Conservation (phyloP, 2,113 vertebrate species). For the Dinomys branickii region DNA sequence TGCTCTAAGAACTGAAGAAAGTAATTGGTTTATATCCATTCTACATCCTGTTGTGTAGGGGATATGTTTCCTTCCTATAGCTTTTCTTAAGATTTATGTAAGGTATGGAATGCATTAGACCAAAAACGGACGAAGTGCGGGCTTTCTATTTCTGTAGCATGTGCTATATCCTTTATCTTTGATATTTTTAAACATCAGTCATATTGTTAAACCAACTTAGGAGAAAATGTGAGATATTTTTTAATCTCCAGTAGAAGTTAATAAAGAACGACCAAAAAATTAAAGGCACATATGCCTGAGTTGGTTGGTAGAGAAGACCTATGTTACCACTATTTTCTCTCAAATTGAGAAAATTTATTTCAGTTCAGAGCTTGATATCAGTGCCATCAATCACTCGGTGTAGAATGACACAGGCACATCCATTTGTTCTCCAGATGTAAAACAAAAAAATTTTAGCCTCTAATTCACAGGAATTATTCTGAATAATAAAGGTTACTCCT, state of each 20-base stretch:
- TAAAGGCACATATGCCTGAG: neutral
- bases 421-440: constrained; percentile 29
- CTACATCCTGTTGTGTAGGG: neutral
- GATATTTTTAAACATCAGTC: constrained; percentile 30
- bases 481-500: neutral
- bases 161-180: neutral
- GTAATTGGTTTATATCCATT: constrained; percentile 67
- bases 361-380: constrained; percentile 61
- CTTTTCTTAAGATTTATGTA: constrained; percentile 36
- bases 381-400: constrained; percentile 60
- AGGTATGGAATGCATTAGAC: neutral
- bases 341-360: constrained; percentile 70
- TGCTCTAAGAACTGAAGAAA: constrained; percentile 43
- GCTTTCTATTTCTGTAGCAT: neutral
- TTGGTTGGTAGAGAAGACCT: neutral
- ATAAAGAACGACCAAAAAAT: neutral
- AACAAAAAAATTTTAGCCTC: constrained; percentile 9
- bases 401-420: constrained; percentile 3
- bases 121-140: neutral
- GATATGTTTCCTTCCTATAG: constrained; percentile 53
- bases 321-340: constrained; percentile 27
- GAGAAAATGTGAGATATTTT: constrained; percentile 49
- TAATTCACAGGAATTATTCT: constrained; percentile 22
- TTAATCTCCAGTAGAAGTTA: neutral
- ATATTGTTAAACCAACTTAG: constrained; percentile 46